phyloP scores from a whole-genome alignment of 2,113 vertebrate genomes.

The Octodon degus region DNA sequence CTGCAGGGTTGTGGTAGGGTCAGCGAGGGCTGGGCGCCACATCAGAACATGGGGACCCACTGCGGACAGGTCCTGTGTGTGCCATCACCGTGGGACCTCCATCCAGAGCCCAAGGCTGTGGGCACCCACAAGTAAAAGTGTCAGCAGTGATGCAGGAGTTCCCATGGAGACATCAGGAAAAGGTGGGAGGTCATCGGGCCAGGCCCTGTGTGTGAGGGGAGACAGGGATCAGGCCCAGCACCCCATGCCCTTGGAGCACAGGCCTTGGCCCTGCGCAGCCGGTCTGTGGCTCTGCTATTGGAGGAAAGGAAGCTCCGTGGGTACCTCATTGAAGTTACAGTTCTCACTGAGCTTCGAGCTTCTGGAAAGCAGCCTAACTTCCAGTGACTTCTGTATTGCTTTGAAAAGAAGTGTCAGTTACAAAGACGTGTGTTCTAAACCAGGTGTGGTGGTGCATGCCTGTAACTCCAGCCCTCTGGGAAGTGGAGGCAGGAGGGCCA shows the following conservation, averaged over 20 bases:
- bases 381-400: neutral
- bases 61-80: neutral
- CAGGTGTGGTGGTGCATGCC: neutral
- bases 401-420: conserved; percentile 25
- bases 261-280: neutral
- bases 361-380: neutral
- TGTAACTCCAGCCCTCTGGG: neutral
- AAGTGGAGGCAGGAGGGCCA: neutral
- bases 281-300: neutral
- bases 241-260: neutral
- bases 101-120: neutral
- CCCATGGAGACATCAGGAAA: neutral
- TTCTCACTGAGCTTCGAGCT: neutral
- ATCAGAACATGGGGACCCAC: rapidly evolving
- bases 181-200: neutral
- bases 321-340: neutral
- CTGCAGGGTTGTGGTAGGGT: neutral
- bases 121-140: neutral
- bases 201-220: neutral
- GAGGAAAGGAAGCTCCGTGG: conserved; percentile 10
- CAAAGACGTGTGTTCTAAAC: neutral
- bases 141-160: rapidly evolving
- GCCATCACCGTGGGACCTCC: neutral
- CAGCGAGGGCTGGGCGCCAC: neutral
- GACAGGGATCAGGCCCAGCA: neutral